phyloP scores from a whole-genome alignment of 2,888 invertebrate genomes.

The Drosophila algonquin region DNA sequence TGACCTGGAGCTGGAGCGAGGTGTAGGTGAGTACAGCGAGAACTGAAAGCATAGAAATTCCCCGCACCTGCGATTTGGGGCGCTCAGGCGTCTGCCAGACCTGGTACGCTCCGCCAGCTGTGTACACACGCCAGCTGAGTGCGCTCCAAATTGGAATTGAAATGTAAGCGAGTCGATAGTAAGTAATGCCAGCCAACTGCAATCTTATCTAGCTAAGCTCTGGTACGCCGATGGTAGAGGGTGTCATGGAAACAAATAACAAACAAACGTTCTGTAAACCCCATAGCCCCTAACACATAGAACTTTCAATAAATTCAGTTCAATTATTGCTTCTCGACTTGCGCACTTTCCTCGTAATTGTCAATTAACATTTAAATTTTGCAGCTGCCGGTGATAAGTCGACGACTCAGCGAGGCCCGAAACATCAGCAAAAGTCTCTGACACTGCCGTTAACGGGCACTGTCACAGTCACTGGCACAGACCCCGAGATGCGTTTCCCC shows the following conservation, averaged over 20 bases:
- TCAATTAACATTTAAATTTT: conserved; percentile 57
- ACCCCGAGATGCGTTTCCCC: conserved; percentile 62
- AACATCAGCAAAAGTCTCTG: conserved; percentile 74
- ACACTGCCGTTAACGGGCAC: conserved; percentile 79
- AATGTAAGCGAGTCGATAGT: conserved; percentile 8
- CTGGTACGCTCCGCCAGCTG: conserved; percentile 51
- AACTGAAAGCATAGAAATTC: conserved; percentile 8
- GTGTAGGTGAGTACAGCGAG: conserved; percentile 52
- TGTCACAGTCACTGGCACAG: conserved; percentile 53
- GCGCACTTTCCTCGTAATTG: conserved; percentile 53
- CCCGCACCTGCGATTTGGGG: not conserved
- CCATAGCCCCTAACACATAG: conserved; percentile 4
- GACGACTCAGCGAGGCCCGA: conserved; percentile 48
- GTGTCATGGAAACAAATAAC: conserved; percentile 65
- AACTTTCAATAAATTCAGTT: conserved; percentile 39
- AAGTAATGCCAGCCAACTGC: conserved; percentile 52
- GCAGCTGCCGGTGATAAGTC: conserved; percentile 61
- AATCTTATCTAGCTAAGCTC: conserved; percentile 60
- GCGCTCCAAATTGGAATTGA: conserved; percentile 24
- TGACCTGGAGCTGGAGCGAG: conserved; percentile 73
- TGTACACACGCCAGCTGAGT: conserved; percentile 42
- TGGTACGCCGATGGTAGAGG: conserved; percentile 29
- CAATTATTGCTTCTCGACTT: conserved; percentile 29
- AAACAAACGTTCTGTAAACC: conserved; percentile 48
- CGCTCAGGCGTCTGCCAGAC: conserved; percentile 48